Evolutionary conservation across 2,797 vertebrate genomes (phyloP).

Genomic region (Rhinogobio ventralis): DNA sequence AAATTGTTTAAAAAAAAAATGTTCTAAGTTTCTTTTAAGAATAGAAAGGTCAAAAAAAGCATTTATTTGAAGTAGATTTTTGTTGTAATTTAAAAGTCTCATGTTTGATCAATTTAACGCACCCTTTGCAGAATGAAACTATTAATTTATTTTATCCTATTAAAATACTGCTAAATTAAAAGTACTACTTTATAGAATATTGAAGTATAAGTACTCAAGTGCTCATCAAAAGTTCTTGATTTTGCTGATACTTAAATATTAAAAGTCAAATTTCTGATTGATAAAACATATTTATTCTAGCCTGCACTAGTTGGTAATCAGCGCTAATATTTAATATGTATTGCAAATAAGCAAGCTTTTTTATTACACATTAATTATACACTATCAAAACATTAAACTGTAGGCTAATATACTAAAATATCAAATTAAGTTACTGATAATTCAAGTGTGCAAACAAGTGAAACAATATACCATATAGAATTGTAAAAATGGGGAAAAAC

Average conservation of each 20-base stretch:
- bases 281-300: not conserved
- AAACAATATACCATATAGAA: too few species aligned
- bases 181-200: not conserved
- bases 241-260: not conserved
- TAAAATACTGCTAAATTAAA: not conserved
- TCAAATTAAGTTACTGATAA: too few species aligned
- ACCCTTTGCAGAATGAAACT: not conserved
- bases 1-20: too few species aligned
- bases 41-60: not conserved
- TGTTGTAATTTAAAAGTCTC: not conserved
- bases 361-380: too few species aligned
- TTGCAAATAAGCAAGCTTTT: too few species aligned
- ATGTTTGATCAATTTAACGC: not conserved
- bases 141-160: not conserved
- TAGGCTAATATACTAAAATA: too few species aligned
- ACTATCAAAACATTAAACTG: too few species aligned
- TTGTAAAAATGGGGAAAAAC: too few species aligned
- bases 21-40: accelerated
- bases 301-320: not conserved
- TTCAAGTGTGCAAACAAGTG: too few species aligned
- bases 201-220: too few species aligned
- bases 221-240: too few species aligned
- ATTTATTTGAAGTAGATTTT: not conserved
- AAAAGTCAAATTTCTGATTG: not conserved
- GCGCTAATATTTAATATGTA: too few species aligned